Evolutionary conservation across 2,888 invertebrate genomes (phyloP), one percentile per base, ranked within the genome.

Genomic region (Slavum lentiscoides): DNA sequence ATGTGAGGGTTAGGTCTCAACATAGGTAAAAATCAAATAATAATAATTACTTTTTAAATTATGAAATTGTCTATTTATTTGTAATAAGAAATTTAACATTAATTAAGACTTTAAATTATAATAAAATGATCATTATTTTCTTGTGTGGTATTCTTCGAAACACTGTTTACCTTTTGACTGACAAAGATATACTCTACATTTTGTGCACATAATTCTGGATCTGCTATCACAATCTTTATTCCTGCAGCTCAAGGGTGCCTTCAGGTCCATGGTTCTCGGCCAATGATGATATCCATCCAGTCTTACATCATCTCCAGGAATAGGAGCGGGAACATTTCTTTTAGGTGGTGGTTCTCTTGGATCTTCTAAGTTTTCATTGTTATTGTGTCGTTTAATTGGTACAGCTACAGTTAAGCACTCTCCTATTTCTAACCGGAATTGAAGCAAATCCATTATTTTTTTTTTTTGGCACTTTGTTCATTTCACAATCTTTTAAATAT

Each of bases 371-470:
- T 0, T 53, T 15, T 15, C 67, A 11, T 66, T 55, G n/a, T 2
- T 4, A 39, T 39, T 3, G 7, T 67, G 74, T 66, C 49, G 53
- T 66, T 15, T 19, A 30, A 49, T 23, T 49, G 53, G 64, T 74
- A 23, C 19, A 4, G 55, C 69, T n/a, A 7, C 68, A 43, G n/a
- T 55, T 49, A 76, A 69, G 13, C 43, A 37, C n/a, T 59, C 43
- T 4, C 53, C 53, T 23, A 76, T 76, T 69, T 76, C 43, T 39
- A 76, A 15, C 59, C 58, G 39, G 8, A 76, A 67, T 37, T 69
- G 67, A 19, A 76, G 76, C 68, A 68, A 66, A 55, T 67, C 61
- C 55, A n/a, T 58, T 76, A 49, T 19, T 76, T 58, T 66, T 66
- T 53, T 64, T 64, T n/a, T 74, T 43, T 37, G 30, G 21, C 37